Evolutionary conservation across 2,113 vertebrate species (phyloP).

Genomic region (Rattus rattus): DNA sequence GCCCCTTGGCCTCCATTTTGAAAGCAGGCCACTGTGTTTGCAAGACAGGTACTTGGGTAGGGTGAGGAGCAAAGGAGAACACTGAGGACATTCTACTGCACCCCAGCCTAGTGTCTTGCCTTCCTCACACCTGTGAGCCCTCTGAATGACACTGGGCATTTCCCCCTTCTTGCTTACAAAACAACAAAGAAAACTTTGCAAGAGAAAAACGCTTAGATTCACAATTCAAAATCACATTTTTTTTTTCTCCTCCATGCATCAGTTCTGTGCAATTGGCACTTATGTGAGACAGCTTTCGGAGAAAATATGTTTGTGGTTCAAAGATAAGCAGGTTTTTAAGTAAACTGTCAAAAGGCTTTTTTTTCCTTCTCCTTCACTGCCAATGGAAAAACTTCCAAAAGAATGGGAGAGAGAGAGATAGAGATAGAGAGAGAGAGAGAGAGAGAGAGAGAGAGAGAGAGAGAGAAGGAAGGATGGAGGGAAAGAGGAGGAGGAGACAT

Average conservation of each 20-base stretch:
- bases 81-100: too few relatives aligned
- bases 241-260: not conserved
- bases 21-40: not conserved
- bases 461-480: not conserved
- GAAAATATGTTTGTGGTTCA: conserved; percentile 74
- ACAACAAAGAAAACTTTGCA: conserved; percentile 65
- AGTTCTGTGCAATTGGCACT: conserved; percentile 65
- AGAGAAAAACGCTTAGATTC: conserved; percentile 42
- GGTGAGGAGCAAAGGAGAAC: not conserved
- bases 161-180: conserved; percentile 12
- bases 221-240: conserved; percentile 53
- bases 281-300: conserved; percentile 71
- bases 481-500: not conserved
- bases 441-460: too few relatives aligned
- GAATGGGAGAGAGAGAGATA: not conserved
- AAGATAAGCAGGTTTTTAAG: conserved; percentile 76
- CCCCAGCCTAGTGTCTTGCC: not conserved
- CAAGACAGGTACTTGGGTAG: not conserved
- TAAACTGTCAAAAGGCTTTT: conserved; percentile 65
- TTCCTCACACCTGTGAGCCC: not conserved
- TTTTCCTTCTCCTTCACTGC: conserved; percentile 24
- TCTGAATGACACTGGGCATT: not conserved
- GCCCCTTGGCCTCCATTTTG: rapidly evolving
- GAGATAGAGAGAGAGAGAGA: not conserved
- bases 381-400: conserved; percentile 18